Conservation (phyloP, 2,888 invertebrate genomes). For the Portevinia maculata region DNA sequence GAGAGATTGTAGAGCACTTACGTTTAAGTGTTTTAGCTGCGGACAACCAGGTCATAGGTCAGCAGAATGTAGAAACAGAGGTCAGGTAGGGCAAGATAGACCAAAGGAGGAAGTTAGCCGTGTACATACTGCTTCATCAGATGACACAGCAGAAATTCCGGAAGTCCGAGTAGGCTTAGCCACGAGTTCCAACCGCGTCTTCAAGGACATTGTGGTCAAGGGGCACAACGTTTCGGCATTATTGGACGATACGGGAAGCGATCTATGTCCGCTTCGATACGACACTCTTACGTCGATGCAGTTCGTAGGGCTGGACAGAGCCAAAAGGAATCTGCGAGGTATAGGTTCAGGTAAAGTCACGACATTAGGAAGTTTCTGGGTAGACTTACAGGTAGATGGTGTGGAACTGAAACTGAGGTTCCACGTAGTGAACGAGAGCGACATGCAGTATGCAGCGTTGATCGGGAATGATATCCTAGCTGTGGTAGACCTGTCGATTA, state of each 20-base stretch:
- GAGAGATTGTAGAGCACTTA: neutral
- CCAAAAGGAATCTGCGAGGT: conserved; percentile 19
- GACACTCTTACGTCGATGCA: conserved; percentile 15
- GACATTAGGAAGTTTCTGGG: conserved; percentile 14
- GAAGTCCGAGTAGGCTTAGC: conserved; percentile 19
- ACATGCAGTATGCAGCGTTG: conserved; percentile 19
- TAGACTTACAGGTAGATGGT: conserved; percentile 4
- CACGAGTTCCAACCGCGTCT: conserved; percentile 1
- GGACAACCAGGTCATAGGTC: conserved; percentile 8
- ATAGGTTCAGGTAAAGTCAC: conserved; percentile 10
- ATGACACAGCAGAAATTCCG: neutral
- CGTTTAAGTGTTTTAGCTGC: conserved; percentile 17
- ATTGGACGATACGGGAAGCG: conserved; percentile 27
- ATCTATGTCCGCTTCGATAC: conserved; percentile 11
- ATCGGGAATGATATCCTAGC: conserved; percentile 17
- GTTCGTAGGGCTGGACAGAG: conserved; percentile 4
- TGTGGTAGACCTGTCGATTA: conserved; percentile 16
- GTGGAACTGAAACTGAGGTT: neutral
- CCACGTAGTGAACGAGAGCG: conserved; percentile 10
- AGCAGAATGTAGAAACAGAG: neutral
- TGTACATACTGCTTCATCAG: conserved; percentile 2
- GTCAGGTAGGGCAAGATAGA: too few relatives aligned
- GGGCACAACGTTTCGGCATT: conserved; percentile 20
- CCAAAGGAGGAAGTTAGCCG: neutral
- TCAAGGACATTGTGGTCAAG: conserved; percentile 5